A percentile compares a stretch with the other conserved stretches of the same genome.
These are phyloP conservation scores for Coryphaenoides rupestris DNA, from an alignment of 2,113 vertebrate species.

Conservation along the genomic window DNA sequence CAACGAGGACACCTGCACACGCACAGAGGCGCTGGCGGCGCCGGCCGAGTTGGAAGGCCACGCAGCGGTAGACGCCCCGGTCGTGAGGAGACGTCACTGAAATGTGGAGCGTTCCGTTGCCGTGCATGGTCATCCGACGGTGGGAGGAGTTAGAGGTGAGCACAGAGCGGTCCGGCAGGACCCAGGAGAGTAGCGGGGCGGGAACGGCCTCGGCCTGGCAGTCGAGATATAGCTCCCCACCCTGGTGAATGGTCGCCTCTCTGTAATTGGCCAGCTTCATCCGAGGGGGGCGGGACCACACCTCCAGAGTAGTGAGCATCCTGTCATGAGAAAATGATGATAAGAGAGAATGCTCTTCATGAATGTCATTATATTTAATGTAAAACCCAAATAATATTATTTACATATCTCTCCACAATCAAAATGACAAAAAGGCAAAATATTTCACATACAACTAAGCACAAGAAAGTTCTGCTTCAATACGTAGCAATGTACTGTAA, in stretches of 20 bases:
- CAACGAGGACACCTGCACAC: constrained; percentile 83
- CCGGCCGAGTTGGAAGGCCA: constrained; percentile 90
- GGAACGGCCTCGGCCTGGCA: constrained; percentile 84
- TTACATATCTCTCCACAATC: too few relatives aligned
- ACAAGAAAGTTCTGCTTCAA: too few relatives aligned
- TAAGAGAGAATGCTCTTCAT: too few relatives aligned
- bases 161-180: constrained; percentile 79
- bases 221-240: constrained; percentile 78
- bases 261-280: constrained; percentile 73
- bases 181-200: constrained; percentile 84
- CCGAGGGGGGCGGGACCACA: constrained; percentile 79
- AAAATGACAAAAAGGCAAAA: too few relatives aligned
- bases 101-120: constrained; percentile 82
- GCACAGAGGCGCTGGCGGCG: constrained; percentile 80
- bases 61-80: constrained; percentile 84
- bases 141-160: constrained; percentile 61
- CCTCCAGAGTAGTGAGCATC: constrained; percentile 72
- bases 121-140: constrained; percentile 71
- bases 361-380: too few relatives aligned
- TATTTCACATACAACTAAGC: too few relatives aligned
- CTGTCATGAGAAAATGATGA: constrained; percentile 49
- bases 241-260: constrained; percentile 83
- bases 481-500: too few relatives aligned
- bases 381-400: too few relatives aligned
- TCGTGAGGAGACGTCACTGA: constrained; percentile 69